These are phyloP conservation scores for Ceyx margarethae DNA, from an alignment of 2,113 vertebrate genomes.

Conservation along the genomic window DNA sequence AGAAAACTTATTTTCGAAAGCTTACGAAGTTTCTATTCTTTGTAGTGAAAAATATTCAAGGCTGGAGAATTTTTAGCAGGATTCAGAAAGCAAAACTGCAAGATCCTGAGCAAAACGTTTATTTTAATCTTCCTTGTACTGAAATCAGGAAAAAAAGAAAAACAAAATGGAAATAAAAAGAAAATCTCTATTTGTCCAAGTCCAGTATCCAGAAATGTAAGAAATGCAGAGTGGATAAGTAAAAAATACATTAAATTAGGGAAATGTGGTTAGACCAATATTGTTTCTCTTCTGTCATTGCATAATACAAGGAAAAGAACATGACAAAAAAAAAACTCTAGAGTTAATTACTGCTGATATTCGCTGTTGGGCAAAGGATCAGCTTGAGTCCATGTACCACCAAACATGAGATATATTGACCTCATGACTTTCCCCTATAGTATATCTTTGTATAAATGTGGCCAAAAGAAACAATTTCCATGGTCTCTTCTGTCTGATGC, in stretches of 20 bases:
- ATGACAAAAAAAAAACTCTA: background rate
- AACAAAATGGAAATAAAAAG: background rate
- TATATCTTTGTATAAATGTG: accelerated
- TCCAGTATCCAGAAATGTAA: background rate
- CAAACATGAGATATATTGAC: accelerated
- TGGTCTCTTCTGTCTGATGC: background rate
- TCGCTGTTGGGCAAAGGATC: background rate
- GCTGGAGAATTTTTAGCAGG: background rate
- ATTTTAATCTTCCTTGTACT: background rate
- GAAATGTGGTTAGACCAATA: background rate
- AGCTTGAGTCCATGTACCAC: background rate
- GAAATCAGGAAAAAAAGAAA: background rate
- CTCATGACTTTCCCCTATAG: background rate
- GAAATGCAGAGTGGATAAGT: background rate
- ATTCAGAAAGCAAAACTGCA: background rate
- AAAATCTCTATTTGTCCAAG: background rate
- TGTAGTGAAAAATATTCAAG: background rate
- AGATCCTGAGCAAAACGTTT: background rate
- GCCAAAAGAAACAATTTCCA: background rate
- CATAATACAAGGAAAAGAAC: background rate
- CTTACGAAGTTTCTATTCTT: background rate
- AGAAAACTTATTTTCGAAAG: background rate
- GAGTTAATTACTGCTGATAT: background rate
- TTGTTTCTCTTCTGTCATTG: background rate
- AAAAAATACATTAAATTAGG: background rate